These are phyloP conservation scores for Sebastes diaconus DNA, from an alignment of 2,797 vertebrate genomes.

Conservation along the genomic window DNA sequence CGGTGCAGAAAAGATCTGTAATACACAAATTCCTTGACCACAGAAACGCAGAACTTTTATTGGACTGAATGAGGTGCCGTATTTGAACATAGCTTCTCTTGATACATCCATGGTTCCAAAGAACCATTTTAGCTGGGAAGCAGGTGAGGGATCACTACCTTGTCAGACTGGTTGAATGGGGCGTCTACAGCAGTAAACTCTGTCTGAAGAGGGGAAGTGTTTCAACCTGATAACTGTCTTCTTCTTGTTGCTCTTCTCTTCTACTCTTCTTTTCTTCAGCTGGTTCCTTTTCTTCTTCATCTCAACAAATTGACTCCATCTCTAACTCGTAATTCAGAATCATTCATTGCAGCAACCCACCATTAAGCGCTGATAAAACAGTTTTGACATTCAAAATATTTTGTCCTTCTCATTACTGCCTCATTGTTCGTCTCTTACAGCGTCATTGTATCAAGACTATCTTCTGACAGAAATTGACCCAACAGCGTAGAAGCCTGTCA, in stretches of 20 bases:
- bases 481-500: conserved; percentile 50
- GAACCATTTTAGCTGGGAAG: background rate
- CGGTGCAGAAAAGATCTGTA: background rate
- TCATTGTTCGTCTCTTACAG: conserved; percentile 39
- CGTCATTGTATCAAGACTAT: conserved; percentile 14
- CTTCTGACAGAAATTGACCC: conserved; percentile 43
- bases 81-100: background rate
- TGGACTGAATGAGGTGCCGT: background rate
- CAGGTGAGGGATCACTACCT: background rate
- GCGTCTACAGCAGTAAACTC: background rate
- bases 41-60: background rate
- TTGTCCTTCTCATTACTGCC: conserved; percentile 35
- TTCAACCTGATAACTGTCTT: background rate
- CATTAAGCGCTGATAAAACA: conserved; percentile 47
- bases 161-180: background rate
- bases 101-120: background rate
- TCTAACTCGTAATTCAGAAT: background rate
- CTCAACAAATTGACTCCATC: background rate
- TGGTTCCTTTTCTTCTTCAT: conserved; percentile 11
- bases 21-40: background rate
- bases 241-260: background rate
- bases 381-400: conserved; percentile 46
- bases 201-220: background rate
- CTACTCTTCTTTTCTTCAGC: background rate
- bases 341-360: conserved; percentile 12